Evolutionary conservation across 2,113 vertebrate genomes (phyloP), one percentile per base, ranked within the genome.

Genomic region (Etia nguti): DNA sequence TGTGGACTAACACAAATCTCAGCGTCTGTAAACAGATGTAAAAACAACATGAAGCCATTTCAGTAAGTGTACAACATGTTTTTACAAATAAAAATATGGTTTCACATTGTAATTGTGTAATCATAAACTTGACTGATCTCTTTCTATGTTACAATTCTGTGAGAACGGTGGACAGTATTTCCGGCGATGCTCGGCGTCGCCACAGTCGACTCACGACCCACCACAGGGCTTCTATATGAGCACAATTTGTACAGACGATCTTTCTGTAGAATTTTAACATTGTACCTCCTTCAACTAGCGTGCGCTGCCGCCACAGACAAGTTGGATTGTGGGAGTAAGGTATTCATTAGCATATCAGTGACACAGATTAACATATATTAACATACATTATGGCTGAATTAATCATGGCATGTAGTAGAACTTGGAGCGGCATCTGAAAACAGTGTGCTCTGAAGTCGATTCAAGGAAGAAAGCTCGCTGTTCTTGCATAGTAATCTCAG

Each of bases 321-420:
- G 90, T 93, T 90, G 91, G 90, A 94, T 91, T 94, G 88, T 94
- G 92, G 89, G 94, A 94, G 93, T 95, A 91, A 88, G 93, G 94
- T 94, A 84, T 94, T 95, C 89, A 95, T 96, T 96, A 95, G 91
- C 95, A 96, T 96, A 95, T 95, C 95, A 95, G 92, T 96, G 93
- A 94, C 94, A 95, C 90, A 95, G 95, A 96, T 96, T 96, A 96
- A 91, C 95, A 95, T 96, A 96, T 70, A 96, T 96, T 96, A 95
- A 92, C 96, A 96, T 96, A 95, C 80, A 96, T 96, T 96, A 94
- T 54, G 18, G 83, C 70, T 94, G 92, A 94, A 94, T 95, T 95
- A 95, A 94, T 93, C 93, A 94, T 92, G 90, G 85, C 80, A 86
- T 93, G 91, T 88, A 90, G 90, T 90, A 94, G 90, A 94, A 94